Percentiles rank a stretch among this genome's conserved stretches.
Evolutionary conservation across 2,113 vertebrate species (phyloP).

Genomic region (Oncorhynchus mykiss): DNA sequence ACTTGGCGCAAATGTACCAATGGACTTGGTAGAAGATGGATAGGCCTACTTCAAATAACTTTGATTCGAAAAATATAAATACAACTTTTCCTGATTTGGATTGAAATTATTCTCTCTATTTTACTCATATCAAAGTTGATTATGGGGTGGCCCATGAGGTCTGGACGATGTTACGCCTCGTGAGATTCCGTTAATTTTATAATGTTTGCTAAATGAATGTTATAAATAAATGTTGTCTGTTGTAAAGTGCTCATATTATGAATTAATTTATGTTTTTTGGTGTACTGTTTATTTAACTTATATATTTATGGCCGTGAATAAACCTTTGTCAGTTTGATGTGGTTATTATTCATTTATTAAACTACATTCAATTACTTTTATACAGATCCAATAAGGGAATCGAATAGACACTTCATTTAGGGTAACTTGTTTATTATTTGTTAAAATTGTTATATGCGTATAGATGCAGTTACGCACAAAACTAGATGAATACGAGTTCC

Average conservation of each 20-base stretch:
- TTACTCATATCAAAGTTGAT: neutral
- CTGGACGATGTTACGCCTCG: conserved; percentile 1
- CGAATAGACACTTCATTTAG: no score
- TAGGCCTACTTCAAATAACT: conserved; percentile 12
- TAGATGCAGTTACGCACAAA: no score
- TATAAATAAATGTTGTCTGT: neutral
- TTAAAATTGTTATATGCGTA: no score
- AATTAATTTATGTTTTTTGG: conserved; percentile 42
- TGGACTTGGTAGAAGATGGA: conserved; percentile 85
- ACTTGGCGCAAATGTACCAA: conserved; percentile 84
- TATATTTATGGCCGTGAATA: conserved; percentile 72
- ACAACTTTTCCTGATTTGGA: neutral
- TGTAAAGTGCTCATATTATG: conserved; percentile 23
- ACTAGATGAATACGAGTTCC: conserved; percentile 27
- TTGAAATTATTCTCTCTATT: neutral
- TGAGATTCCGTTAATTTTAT: conserved; percentile 7
- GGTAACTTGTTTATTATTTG: no score
- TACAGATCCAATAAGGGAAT: no score
- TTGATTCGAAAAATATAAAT: neutral
- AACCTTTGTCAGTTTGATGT: conserved; percentile 47
- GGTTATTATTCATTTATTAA: neutral
- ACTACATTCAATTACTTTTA: no score
- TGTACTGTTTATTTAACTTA: conserved; percentile 60
- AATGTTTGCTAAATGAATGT: conserved; percentile 15
- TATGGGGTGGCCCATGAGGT: conserved; percentile 30